Evolutionary conservation across 1,140 invertebrate genomes (phyloP).

Genomic region (Anastrepha obliqua): DNA sequence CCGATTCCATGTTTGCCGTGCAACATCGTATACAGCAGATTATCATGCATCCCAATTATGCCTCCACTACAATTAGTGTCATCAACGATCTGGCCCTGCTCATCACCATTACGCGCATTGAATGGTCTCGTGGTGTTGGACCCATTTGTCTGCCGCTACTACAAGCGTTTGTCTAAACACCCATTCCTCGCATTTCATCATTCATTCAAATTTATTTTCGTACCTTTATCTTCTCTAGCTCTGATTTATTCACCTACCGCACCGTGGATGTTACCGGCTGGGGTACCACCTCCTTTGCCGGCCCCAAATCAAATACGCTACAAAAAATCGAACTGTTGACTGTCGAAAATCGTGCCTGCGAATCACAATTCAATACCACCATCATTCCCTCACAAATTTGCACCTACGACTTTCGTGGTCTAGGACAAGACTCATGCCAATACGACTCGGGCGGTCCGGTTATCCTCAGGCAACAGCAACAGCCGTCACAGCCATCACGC

Average conservation of each 20-base stretch:
- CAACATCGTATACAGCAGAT: conserved; percentile 65
- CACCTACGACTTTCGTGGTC: conserved; percentile 63
- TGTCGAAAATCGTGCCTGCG: conserved; percentile 62
- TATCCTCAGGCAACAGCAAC: conserved; percentile 58
- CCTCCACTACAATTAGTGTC: conserved; percentile 53
- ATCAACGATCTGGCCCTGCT: conserved; percentile 68
- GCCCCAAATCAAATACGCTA: conserved; percentile 65
- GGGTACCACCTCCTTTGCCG: conserved; percentile 67
- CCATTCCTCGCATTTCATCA: too few relatives aligned
- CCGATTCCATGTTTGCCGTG: conserved; percentile 62
- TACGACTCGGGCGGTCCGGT: conserved; percentile 71
- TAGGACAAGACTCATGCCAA: conserved; percentile 69
- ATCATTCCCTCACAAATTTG: conserved; percentile 63
- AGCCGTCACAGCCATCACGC: conserved; percentile 52
- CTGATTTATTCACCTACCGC: conserved; percentile 57
- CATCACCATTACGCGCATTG: conserved; percentile 59
- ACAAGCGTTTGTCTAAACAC: conserved; percentile 61
- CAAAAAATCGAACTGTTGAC: conserved; percentile 66
- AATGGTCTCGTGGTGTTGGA: conserved; percentile 68
- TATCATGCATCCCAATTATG: conserved; percentile 64
- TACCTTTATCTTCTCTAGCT: conserved; percentile 50
- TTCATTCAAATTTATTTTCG: background rate
- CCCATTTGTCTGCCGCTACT: conserved; percentile 68
- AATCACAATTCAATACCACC: conserved; percentile 60
- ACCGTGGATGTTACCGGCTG: conserved; percentile 68